Base-by-base conservation (phyloP, 2,113 vertebrate species). In the Orthonyx spaldingii region DNA sequence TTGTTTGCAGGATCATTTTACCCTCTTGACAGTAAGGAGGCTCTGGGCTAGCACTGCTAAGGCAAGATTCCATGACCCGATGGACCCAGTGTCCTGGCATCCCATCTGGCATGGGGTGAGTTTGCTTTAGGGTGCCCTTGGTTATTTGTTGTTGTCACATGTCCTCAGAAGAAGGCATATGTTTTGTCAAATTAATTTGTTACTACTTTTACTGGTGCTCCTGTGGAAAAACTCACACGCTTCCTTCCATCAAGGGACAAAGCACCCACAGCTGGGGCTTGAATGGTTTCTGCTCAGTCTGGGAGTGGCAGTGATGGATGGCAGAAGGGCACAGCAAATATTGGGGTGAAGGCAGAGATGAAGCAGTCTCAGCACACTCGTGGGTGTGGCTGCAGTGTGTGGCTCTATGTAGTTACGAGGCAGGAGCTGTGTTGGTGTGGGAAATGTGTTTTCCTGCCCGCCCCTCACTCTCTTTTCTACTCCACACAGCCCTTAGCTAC, bases 311-410 rank as follows among this genome's bases (percentile, higher is more conserved):
- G 81, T 22, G 79, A 14, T 1, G 10, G 52, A 19, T 35, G 50
- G 81, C 32, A 66, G 15, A 3, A 0, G 4, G 81, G 13, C 35
- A 12, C 1, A 6, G 33, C 17, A 68, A 47, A 27, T 4, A 9
- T 1, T n/a, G 63, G 30, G 13, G 24, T 11, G 27, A 24, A 69
- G 33, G 46, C 28, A 42, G 76, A 50, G 27, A 6, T 11, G 64
- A 24, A 47, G 41, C 2, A 4, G 17, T 3, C 6, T 16, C 72
- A 57, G 65, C 12, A 17, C 0, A 1, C 16, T 60, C 0, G 0
- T 47, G 50, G 33, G 22, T 52, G 26, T 52, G 68, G 23, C 53
- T 93, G 39, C 37, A 55, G 16, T 0, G 1, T 3, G 3, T 53
- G 46, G 18, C 21, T 66, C 75, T 12, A 1, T 0, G 4, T 19